A percentile compares a stretch with the other conserved stretches of the same genome.
Evolutionary conservation across 2,888 invertebrate species (phyloP).

Genomic region (Steinernema hermaphroditum): DNA sequence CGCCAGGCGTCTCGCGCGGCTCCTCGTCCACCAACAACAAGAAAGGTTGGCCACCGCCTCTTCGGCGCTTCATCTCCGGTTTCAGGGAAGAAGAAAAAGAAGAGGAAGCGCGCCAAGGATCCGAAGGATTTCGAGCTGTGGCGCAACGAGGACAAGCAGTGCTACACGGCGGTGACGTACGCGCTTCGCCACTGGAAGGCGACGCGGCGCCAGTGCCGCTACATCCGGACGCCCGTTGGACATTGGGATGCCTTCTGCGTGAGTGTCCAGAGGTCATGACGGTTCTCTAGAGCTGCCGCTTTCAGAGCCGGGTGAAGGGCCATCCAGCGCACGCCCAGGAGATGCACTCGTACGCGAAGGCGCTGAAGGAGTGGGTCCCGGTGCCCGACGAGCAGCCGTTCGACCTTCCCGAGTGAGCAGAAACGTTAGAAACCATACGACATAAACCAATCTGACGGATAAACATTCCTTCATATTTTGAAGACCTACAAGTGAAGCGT

Average conservation of each 20-base stretch:
- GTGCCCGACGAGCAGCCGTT: slow-evolving; percentile 17
- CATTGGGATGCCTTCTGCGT: slow-evolving; percentile 18
- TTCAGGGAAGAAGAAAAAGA: slow-evolving; percentile 15
- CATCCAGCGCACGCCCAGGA: slow-evolving; percentile 13
- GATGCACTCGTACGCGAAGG: neutral
- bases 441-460: slow-evolving; percentile 69
- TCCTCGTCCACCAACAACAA: slow-evolving; percentile 11
- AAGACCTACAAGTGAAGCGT: slow-evolving; percentile 73
- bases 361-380: slow-evolving; percentile 10
- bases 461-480: slow-evolving; percentile 92
- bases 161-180: slow-evolving; percentile 20
- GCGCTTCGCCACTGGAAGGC: slow-evolving; percentile 25
- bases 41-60: no score
- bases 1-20: neutral
- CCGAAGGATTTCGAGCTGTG: slow-evolving; percentile 22
- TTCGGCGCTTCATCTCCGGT: no score
- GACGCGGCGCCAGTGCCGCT: slow-evolving; percentile 6
- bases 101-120: slow-evolving; percentile 21
- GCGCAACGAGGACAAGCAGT: slow-evolving; percentile 12
- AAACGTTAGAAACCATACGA: no score
- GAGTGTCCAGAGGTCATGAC: neutral
- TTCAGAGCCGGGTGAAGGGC: neutral
- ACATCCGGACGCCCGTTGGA: slow-evolving; percentile 15
- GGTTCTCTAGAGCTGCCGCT: neutral
- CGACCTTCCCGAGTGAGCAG: neutral